A percentile compares a stretch with the other conserved stretches of the same genome.
These are phyloP conservation scores for Sycobia sp. DNA, from an alignment of 1,140 invertebrate genomes.

Conservation along the genomic window DNA sequence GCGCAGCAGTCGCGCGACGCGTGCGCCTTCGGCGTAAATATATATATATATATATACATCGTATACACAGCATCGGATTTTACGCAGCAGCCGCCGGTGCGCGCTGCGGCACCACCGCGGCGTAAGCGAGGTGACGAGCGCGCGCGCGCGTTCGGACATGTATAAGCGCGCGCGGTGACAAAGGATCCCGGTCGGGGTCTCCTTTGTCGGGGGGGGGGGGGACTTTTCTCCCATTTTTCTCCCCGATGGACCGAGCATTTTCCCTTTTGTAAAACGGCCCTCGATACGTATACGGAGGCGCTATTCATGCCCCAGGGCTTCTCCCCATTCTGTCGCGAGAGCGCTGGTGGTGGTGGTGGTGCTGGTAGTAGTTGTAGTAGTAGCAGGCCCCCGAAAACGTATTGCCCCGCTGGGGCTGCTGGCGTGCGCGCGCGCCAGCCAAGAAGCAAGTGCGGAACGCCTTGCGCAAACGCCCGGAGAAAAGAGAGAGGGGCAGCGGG, in stretches of 20 bases:
- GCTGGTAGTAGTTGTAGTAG: too few species aligned
- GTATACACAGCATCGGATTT: neutral
- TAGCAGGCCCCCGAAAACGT: constrained; percentile 11
- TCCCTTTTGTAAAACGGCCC: constrained; percentile 49
- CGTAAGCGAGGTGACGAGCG: constrained; percentile 7
- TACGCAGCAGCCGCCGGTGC: neutral
- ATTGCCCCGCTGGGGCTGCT: neutral
- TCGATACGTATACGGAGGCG: neutral
- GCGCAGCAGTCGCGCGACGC: too few species aligned
- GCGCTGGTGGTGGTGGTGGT: too few species aligned
- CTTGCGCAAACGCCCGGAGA: constrained; percentile 54
- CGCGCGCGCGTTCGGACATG: constrained; percentile 49
- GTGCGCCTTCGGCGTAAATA: constrained; percentile 13
- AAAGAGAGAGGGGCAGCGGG: too few species aligned
- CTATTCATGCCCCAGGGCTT: constrained; percentile 27
- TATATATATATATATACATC: too few species aligned
- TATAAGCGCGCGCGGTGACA: constrained; percentile 44
- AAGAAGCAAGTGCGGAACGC: constrained; percentile 59
- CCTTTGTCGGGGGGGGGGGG: constrained; percentile 55
- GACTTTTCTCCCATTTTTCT: too few species aligned
- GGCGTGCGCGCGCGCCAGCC: constrained; percentile 7
- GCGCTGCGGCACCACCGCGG: too few species aligned
- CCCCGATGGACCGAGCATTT: constrained; percentile 48
- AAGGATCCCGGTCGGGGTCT: constrained; percentile 43
- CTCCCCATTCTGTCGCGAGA: constrained; percentile 51